Evolutionary conservation across 2,113 vertebrate species (phyloP), one percentile per base, ranked within the genome.

Genomic region (Sturnus vulgaris): DNA sequence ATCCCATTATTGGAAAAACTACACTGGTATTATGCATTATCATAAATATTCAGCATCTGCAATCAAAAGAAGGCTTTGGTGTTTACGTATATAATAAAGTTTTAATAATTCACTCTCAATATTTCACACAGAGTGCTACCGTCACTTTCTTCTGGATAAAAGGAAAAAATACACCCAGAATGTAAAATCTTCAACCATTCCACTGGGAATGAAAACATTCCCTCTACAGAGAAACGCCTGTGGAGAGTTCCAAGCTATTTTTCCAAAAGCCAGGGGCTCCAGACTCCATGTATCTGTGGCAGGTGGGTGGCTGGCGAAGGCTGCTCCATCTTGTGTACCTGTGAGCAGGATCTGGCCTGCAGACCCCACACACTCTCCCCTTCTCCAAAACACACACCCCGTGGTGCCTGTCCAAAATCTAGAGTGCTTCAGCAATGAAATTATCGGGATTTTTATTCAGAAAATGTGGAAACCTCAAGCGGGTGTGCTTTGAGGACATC

Each of bases 31-130:
- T 87, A 79, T 65, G 44, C 28, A 50, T 89, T 91, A 89, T 50
- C 81, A 93, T 95, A 95, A 92, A 93, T 92, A 96, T 87, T 94
- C 91, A 95, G 66, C 71, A 89, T 49, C 65, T 84, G 85, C 89
- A 95, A 95, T 89, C 91, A 95, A 92, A 97, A 92, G 78, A 22
- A 15, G 30, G 42, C 50, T 83, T 93, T 85, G 65, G 61, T 93
- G 91, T 95, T 93, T 95, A 95, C 16, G 1, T 91, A 79, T 82
- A 87, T 79, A 92, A 90, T 66, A 86, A 93, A 93, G 65, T 80
- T 91, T 92, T 92, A 95, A 91, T 95, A 96, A 95, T 95, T 94
- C 70, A 79, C 89, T 42, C 79, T 50, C 65, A 91, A 27, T 91
- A 56, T 57, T 93, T 93, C 83, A 92, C 4, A 0, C 3, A 0